Evolutionary conservation across 1,140 invertebrate genomes (phyloP), one percentile per base, ranked within the genome.

Genomic region (Tetramorium parvispinum): DNA sequence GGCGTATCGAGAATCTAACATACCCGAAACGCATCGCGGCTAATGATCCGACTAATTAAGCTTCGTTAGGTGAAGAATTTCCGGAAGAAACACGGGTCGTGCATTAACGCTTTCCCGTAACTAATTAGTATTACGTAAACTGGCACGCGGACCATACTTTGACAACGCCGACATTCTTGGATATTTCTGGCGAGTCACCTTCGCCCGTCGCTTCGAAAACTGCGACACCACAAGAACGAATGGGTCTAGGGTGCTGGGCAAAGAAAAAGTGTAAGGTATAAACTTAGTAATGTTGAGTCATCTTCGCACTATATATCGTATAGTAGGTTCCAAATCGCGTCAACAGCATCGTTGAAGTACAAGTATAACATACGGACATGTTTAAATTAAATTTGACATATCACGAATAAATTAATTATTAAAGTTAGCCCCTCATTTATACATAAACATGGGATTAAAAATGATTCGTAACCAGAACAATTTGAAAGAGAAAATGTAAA

Each of bases 1-100:
- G 57, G 85, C 82, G 88, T 81, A 83, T 73, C 27, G 37, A 51
- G 53, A 18, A 70, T 55, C n/a, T 24, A 55, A 49, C 51, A 32
- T 77, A 27, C 21, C 10, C 53, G 76, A 66, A 73, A 87, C 76
- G 81, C 68, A 70, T 61, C 18, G 16, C 43, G 55, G 73, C 66
- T 90, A 91, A 91, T 88, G 89, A 91, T 85, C 37, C 83, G 83
- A 27, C 66, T 90, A 90, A 91, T 91, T 91, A 91, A 88, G 83
- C 73, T 82, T 86, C 86, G 82, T 88, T 83, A 73, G 85, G 37
- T 51, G 65, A 86, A 90, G 86, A 86, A 90, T 86, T 90, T 90
- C 73, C 43, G 32, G 24, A 49, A 88, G 63, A 77, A 90, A 49
- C 63, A 71, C 27, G 57, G 37, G 21, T 70, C 63, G 87, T 83